Evolutionary conservation across 1,140 invertebrate genomes (phyloP).

Genomic region (Drosophila asahinai): DNA sequence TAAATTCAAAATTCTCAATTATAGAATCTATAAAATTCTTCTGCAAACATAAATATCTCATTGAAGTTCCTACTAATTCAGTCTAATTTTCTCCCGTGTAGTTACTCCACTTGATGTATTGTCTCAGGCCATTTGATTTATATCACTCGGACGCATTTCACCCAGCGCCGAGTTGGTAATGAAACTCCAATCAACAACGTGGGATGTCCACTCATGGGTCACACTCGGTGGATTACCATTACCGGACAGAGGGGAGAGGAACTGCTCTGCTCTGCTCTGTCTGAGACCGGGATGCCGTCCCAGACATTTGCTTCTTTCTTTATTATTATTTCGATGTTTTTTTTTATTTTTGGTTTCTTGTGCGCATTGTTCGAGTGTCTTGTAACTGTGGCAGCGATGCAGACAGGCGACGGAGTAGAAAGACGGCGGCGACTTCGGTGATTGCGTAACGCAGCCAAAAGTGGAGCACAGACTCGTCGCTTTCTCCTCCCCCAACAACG

Average conservation of each 20-base stretch:
- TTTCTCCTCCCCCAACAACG: slow-evolving; percentile 55
- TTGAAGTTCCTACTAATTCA: not conserved
- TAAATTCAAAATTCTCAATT: not conserved
- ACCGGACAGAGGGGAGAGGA: not conserved
- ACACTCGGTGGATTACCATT: slow-evolving; percentile 19
- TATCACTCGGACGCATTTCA: slow-evolving; percentile 59
- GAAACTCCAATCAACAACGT: slow-evolving; percentile 77
- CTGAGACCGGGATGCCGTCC: slow-evolving; percentile 17
- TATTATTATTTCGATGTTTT: slow-evolving; percentile 27
- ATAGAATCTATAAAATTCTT: not conserved
- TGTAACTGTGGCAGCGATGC: slow-evolving; percentile 56
- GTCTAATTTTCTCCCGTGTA: slow-evolving; percentile 8
- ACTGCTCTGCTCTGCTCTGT: not conserved
- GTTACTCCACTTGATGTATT: slow-evolving; percentile 73
- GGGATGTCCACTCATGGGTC: slow-evolving; percentile 48
- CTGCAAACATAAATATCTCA: not conserved
- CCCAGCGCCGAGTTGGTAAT: slow-evolving; percentile 61
- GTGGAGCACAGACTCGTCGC: slow-evolving; percentile 61
- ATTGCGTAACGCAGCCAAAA: slow-evolving; percentile 76
- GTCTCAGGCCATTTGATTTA: slow-evolving; percentile 77
- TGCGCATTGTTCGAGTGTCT: slow-evolving; percentile 56
- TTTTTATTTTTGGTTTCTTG: slow-evolving; percentile 6
- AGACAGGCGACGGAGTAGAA: slow-evolving; percentile 29
- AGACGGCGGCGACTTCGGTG: slow-evolving; percentile 37
- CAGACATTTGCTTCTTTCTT: slow-evolving; percentile 39